Evolutionary conservation across 1,140 invertebrate genomes (phyloP), one percentile per base, ranked within the genome.

Genomic region (Chironomus striatipennis): DNA sequence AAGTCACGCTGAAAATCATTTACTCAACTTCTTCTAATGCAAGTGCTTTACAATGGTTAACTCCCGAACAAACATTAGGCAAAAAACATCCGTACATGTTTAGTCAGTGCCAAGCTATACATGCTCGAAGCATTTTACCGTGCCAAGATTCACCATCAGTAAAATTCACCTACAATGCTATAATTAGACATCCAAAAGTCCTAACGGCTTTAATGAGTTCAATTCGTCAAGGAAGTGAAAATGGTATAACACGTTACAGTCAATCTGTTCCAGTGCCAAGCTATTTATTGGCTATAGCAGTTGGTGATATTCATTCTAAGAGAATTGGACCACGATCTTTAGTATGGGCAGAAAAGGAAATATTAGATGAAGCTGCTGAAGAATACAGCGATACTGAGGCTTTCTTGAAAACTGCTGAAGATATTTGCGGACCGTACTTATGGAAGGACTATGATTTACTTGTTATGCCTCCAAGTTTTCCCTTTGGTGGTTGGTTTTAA

Each of bases 131-230:
- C 8, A 88, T 98, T 75, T 75, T 97, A 12, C 96, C 97, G 4
- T 97, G 95, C 80, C 96, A 98, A 87, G 96, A 98, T 83, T 93
- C 95, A 0, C 96, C 96, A 4, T 86, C 88, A n/a, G 91, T 96
- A 0, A 98, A 98, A 84, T 88, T 89, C 75, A 90, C 92, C 3
- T 98, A 96, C 79, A 87, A 87, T 75, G 95, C 96, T 3, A 87
- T 88, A 77, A 91, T 97, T 34, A 87, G 87, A 73, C 93, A 91
- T 73, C 91, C 92, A n/a, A 83, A 79, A 20, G 88, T 90, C 75
- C 85, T 97, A 20, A 91, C 88, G 2, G 93, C 94, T 5, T 81
- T 98, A 9, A 97, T 98, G 95, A 97, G 95, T 81, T 96, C 95
- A 2, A 79, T 96, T 34, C 83, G 87, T 18, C 79, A 80, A 21